Evolutionary conservation across 2,797 vertebrate genomes (phyloP).

Genomic region (Squalus acanthias): DNA sequence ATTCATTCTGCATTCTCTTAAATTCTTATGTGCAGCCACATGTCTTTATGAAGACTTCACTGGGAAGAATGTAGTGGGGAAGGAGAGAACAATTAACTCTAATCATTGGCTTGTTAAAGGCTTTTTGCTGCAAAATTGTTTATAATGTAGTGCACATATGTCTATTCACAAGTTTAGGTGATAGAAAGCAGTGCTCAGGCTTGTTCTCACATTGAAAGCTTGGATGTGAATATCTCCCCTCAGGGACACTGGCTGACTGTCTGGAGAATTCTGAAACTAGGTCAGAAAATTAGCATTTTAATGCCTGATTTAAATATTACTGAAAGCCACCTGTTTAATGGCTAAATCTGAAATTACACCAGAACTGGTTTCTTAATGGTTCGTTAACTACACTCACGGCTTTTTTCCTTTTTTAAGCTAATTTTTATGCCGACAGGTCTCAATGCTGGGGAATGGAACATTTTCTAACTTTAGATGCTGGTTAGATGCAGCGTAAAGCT

Average conservation of each 20-base stretch:
- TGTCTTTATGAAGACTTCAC: not conserved
- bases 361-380: not conserved
- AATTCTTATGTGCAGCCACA: not conserved
- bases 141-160: not conserved
- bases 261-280: slow-evolving; percentile 24
- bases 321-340: not conserved
- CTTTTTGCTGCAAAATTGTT: not conserved
- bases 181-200: not conserved
- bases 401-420: not conserved
- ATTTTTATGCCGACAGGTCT: not conserved
- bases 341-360: not conserved
- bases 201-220: not conserved
- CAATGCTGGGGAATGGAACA: not conserved
- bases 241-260: not conserved
- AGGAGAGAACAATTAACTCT: not conserved
- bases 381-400: not conserved
- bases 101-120: not conserved
- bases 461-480: not conserved
- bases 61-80: not conserved
- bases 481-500: not conserved
- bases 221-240: not conserved
- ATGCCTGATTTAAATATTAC: slow-evolving; percentile 13
- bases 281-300: slow-evolving; percentile 13
- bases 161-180: not conserved
- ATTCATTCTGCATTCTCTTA: not conserved